Evolutionary conservation across 2,113 vertebrate species (phyloP), one percentile per base, ranked within the genome.

Genomic region (Carollia perspicillata): DNA sequence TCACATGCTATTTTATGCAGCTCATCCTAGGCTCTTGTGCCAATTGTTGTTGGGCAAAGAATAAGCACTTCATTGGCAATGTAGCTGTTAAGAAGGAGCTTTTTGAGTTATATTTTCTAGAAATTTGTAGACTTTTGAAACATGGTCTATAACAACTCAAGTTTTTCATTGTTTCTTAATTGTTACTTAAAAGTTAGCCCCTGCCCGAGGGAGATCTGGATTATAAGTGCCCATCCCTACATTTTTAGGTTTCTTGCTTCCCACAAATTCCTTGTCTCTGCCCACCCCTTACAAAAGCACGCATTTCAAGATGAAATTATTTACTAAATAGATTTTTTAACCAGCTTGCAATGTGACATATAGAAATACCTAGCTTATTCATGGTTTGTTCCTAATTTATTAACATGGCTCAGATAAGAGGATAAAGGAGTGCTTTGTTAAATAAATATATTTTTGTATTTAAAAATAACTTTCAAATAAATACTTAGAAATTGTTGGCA

Each of bases 341-440:
- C 47, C 83, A 72, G 65, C n/a, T 86, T 86, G 18, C 68, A 95
- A 71, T 53, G 35, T 94, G 79, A 86, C 68, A 87, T 83, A 85
- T 35, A 85, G 49, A 95, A 91, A 77, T 91, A 89, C 22, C 37
- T 74, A 68, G 33, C 47, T 95, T 91, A 68, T 92, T 80, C 84
- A 75, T 85, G 63, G 30, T 40, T 78, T 86, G 20, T 18, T 93
- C 85, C 83, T 47, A 84, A 68, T 90, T 94, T 89, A 60, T 71
- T 93, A 66, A 20, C 30, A 93, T 53, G 42, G 40, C 58, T 95
- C 65, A 84, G 65, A 65, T 94, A 96, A 94, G 74, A 90, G 22
- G 58, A 92, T 92, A 89, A 97, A 94, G 60, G n/a, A 89, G 60
- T 94, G 68, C 68, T 94, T 96, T 94, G 68, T 96, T 89, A 92